Evolutionary conservation across 2,113 vertebrate genomes (phyloP).

Genomic region (Paracanthobrama guichenoti): DNA sequence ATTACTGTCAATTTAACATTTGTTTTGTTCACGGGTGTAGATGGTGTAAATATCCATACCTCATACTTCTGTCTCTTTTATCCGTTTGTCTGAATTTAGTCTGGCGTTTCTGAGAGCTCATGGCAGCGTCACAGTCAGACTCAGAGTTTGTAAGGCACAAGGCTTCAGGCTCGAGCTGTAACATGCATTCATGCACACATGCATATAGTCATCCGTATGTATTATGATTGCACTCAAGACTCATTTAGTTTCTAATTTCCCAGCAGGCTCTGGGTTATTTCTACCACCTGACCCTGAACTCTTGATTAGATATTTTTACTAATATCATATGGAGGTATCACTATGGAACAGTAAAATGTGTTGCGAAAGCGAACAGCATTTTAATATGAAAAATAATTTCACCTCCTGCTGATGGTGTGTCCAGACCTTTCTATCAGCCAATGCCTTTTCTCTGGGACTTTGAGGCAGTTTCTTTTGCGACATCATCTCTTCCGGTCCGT

Average conservation of each 20-base stretch:
- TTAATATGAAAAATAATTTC: neutral
- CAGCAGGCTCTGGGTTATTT: neutral
- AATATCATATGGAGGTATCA: too few species aligned
- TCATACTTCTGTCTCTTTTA: slow-evolving; percentile 71
- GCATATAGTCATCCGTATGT: slow-evolving; percentile 38
- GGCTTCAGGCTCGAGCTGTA: slow-evolving; percentile 12
- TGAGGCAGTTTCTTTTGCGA: neutral
- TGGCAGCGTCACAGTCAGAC: slow-evolving; percentile 48
- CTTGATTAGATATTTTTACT: too few species aligned
- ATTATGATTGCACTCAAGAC: slow-evolving; percentile 48
- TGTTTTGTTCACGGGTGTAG: neutral
- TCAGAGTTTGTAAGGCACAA: slow-evolving; percentile 9
- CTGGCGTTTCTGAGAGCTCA: slow-evolving; percentile 68
- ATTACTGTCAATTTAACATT: neutral
- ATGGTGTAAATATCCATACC: slow-evolving; percentile 60
- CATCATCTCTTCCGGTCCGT: neutral
- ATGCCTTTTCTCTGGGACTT: slow-evolving; percentile 36
- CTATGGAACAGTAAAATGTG: neutral
- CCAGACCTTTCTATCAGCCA: slow-evolving; percentile 1
- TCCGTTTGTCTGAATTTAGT: slow-evolving; percentile 73
- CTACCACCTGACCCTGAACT: too few species aligned
- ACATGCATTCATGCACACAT: slow-evolving; percentile 42
- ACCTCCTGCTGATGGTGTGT: slow-evolving; percentile 9
- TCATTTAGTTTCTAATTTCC: neutral
- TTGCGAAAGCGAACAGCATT: neutral